These are phyloP conservation scores for Salvelinus fontinalis DNA, from an alignment of 2,113 vertebrate species.

Conservation along the genomic window DNA sequence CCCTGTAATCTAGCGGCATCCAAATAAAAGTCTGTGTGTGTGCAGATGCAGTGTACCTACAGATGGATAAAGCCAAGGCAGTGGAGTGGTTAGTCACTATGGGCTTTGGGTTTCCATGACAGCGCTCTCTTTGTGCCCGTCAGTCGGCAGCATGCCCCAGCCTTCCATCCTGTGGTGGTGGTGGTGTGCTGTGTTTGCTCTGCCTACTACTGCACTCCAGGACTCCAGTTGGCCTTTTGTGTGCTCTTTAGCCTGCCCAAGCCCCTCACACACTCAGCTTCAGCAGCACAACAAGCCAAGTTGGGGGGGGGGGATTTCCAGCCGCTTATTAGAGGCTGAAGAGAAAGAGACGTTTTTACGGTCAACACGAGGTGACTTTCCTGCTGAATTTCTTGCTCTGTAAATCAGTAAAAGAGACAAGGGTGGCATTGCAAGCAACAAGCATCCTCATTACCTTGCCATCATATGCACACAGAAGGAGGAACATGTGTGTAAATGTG, in stretches of 20 bases:
- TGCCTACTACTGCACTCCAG: conserved; percentile 1
- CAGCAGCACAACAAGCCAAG: conserved; percentile 1
- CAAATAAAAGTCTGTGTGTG: neutral
- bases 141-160: neutral
- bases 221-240: conserved; percentile 11
- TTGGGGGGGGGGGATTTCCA: neutral
- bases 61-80: neutral
- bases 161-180: conserved; percentile 1
- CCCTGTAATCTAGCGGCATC: neutral
- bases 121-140: conserved; percentile 8
- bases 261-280: neutral
- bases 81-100: neutral
- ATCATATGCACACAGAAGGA: too few relatives aligned
- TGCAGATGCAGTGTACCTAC: neutral
- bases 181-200: neutral
- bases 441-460: neutral
- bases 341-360: neutral
- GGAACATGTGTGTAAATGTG: too few relatives aligned
- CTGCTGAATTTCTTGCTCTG: neutral
- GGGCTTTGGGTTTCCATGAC: conserved; percentile 6
- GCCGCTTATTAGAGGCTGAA: neutral
- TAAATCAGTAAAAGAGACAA: neutral
- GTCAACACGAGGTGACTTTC: neutral
- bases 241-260: neutral
- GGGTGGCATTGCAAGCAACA: neutral